Conservation (phyloP, 2,113 vertebrate species). For the Ranitomeya imitator region DNA sequence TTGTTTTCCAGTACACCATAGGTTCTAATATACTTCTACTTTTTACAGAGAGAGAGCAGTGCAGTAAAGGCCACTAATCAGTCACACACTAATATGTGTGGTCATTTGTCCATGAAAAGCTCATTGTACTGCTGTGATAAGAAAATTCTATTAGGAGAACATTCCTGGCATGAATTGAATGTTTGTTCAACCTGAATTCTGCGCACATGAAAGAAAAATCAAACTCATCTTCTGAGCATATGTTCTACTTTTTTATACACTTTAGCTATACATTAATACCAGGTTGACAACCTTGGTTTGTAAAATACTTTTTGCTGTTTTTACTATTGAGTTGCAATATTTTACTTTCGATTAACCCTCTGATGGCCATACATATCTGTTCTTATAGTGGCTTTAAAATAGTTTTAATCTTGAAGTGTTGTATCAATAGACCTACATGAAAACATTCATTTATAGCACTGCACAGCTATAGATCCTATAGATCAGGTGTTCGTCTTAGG, state of each 20-base stretch:
- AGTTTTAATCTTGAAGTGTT: too few relatives aligned
- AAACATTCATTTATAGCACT: too few relatives aligned
- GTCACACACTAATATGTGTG: conserved; percentile 41
- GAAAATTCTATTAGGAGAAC: conserved; percentile 30
- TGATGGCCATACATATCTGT: too few relatives aligned
- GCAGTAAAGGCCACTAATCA: conserved; percentile 41
- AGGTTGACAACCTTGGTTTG: neutral
- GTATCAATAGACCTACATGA: too few relatives aligned
- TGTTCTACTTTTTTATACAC: neutral
- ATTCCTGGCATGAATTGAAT: conserved; percentile 52
- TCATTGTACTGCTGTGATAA: conserved; percentile 46
- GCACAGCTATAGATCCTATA: too few relatives aligned
- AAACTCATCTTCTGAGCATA: conserved; percentile 12
- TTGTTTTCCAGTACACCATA: neutral
- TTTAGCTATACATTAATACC: neutral
- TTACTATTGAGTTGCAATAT: too few relatives aligned
- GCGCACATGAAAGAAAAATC: neutral
- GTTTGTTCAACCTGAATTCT: conserved; percentile 40
- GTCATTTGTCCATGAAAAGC: conserved; percentile 42
- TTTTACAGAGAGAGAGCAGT: neutral
- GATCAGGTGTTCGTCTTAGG: too few relatives aligned
- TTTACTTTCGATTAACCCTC: too few relatives aligned
- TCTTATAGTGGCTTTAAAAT: too few relatives aligned
- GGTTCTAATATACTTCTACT: neutral
- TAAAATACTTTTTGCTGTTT: too few relatives aligned